Evolutionary conservation across 1,140 invertebrate species (phyloP).

Genomic region (Aricia agestis): DNA sequence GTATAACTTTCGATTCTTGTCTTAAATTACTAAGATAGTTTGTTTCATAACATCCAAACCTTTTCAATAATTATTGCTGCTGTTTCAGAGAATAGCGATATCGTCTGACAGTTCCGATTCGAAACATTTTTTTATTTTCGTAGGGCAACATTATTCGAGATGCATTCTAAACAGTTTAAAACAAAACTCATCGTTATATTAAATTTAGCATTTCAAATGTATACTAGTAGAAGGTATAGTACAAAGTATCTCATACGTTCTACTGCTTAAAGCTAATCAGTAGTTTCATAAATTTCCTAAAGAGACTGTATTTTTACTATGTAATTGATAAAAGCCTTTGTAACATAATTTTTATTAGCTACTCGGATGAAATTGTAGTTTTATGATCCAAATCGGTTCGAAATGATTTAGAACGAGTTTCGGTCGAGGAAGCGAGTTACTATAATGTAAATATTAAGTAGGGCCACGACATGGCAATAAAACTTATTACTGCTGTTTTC

Average conservation of each 20-base stretch:
- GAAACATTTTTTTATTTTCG: too few species aligned
- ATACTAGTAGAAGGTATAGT: constrained; percentile 15
- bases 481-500: not conserved
- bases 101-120: too few species aligned
- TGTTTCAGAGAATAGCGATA: too few species aligned
- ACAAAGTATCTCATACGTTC: constrained; percentile 12
- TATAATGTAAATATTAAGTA: constrained; percentile 12
- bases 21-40: too few species aligned
- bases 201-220: constrained; percentile 8
- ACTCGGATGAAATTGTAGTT: not conserved
- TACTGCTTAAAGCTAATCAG: constrained; percentile 4
- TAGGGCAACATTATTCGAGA: not conserved
- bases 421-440: not conserved
- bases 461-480: not conserved
- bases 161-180: not conserved
- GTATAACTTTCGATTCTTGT: too few species aligned
- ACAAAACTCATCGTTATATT: not conserved
- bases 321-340: constrained; percentile 2
- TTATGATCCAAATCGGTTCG: not conserved
- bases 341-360: not conserved
- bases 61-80: too few species aligned
- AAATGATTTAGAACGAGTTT: not conserved
- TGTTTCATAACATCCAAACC: too few species aligned
- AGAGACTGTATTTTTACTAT: constrained; percentile 14
- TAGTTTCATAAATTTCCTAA: constrained; percentile 2